Evolutionary conservation across 1,140 invertebrate genomes (phyloP).

Genomic region (Harpegnathos saltator): DNA sequence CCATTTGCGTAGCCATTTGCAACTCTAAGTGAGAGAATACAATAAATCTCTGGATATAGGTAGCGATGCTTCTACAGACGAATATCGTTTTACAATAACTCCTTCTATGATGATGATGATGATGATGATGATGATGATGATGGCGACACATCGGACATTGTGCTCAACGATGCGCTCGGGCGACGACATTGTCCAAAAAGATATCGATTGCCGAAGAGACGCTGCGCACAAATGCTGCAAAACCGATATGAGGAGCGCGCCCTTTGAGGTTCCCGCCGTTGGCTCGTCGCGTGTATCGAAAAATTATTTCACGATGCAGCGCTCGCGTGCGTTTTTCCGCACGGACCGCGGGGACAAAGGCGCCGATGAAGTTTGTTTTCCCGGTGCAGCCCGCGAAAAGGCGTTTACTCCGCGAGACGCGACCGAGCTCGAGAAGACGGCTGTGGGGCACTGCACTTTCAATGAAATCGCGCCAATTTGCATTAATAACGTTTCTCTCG

Average conservation of each 20-base stretch:
- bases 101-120: no score
- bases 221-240: not conserved
- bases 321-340: not conserved
- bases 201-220: constrained; percentile 42
- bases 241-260: not conserved
- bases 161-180: not conserved
- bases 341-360: no score
- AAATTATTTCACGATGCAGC: constrained; percentile 16
- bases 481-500: not conserved
- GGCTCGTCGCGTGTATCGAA: not conserved
- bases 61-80: no score
- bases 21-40: no score
- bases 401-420: no score
- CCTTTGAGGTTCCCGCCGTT: not conserved
- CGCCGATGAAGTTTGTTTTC: not conserved
- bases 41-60: no score
- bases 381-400: not conserved
- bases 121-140: no score
- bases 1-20: no score
- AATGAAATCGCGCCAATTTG: constrained; percentile 29
- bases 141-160: no score
- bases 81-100: no score
- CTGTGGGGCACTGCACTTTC: no score
- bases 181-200: not conserved
- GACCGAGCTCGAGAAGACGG: not conserved